These are phyloP conservation scores for Morpho achilles DNA, from an alignment of 2,888 invertebrate genomes.

Conservation along the genomic window DNA sequence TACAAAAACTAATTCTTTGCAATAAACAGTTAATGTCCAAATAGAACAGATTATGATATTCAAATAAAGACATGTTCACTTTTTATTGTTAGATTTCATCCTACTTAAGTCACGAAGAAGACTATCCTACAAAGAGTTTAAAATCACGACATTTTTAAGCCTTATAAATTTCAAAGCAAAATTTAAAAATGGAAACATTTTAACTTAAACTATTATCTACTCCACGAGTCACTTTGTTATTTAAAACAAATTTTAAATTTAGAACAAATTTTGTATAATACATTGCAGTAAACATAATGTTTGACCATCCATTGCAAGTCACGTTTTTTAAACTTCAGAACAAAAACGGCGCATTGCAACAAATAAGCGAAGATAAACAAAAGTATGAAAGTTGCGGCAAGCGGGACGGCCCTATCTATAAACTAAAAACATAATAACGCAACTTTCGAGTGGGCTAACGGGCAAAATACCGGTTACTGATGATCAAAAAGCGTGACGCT, in stretches of 20 bases:
- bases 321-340: background rate
- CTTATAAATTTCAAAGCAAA: too few relatives aligned
- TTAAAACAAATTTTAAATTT: background rate
- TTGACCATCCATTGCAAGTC: background rate
- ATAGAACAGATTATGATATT: too few relatives aligned
- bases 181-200: too few relatives aligned
- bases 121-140: too few relatives aligned
- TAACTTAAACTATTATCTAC: too few relatives aligned
- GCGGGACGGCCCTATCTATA: constrained; percentile 12
- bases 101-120: too few relatives aligned
- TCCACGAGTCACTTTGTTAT: too few relatives aligned
- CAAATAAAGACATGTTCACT: too few relatives aligned
- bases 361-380: constrained; percentile 1
- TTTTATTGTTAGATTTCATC: too few relatives aligned
- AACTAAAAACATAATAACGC: constrained; percentile 29
- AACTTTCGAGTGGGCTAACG: constrained; percentile 39
- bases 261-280: background rate
- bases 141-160: too few relatives aligned
- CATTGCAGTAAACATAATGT: background rate
- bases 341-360: background rate
- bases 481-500: constrained; percentile 47
- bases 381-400: constrained; percentile 10
- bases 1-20: too few relatives aligned
- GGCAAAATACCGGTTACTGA: constrained; percentile 40
- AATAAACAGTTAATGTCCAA: too few relatives aligned